phyloP scores from a whole-genome alignment of 1,140 invertebrate species.

The Heterodera schachtii region DNA sequence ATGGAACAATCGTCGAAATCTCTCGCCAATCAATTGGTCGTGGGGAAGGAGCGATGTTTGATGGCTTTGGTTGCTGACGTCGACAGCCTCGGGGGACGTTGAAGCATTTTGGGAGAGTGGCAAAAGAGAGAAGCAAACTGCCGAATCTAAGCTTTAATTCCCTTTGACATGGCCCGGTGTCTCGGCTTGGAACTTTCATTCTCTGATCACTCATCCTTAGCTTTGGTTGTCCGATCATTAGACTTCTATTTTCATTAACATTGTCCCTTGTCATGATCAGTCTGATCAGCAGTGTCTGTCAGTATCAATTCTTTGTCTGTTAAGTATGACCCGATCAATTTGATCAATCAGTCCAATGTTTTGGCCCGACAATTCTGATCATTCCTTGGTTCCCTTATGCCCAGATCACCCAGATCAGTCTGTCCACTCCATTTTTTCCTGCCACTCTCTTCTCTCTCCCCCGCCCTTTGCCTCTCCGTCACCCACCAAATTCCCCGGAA shows the following conservation, averaged over 20 bases:
- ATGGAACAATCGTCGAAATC: not conserved
- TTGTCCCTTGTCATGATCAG: no score
- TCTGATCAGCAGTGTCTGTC: no score
- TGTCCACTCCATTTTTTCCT: no score
- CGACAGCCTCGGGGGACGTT: not conserved
- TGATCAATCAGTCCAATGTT: not conserved
- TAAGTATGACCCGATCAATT: no score
- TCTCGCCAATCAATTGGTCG: constrained; percentile 12
- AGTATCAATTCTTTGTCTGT: no score
- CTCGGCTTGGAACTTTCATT: no score
- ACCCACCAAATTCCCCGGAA: no score
- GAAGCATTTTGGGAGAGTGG: not conserved
- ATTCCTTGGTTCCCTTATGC: not conserved
- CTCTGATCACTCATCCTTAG: no score
- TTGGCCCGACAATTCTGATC: not conserved
- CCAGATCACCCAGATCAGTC: not conserved
- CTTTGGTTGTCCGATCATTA: no score
- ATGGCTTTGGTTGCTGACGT: not conserved
- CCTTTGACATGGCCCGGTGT: not conserved
- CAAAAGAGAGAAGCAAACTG: not conserved
- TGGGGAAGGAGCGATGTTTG: not conserved
- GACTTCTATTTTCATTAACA: no score
- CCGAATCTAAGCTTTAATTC: not conserved
- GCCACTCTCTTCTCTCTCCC: not conserved
- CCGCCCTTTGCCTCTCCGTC: not conserved